Conservation (phyloP, 2,888 invertebrate genomes). For the Rhogogaster chlorosoma region DNA sequence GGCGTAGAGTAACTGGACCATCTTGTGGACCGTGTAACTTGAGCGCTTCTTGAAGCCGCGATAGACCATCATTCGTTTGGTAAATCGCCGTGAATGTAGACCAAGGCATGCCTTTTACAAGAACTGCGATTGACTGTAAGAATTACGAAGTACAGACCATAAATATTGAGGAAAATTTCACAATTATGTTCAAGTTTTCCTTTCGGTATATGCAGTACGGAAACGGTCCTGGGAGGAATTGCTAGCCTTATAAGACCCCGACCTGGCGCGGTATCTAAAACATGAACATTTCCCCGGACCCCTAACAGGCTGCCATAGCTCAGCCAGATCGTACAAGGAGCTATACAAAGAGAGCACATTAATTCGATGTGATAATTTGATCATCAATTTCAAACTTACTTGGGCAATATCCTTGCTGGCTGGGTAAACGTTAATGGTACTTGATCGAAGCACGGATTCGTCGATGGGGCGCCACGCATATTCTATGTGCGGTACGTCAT, state of each 20-base stretch:
- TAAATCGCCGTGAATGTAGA: conserved; percentile 88
- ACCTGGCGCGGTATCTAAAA: too few species aligned
- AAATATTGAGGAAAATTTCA: too few species aligned
- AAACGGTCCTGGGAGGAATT: too few species aligned
- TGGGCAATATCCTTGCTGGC: conserved; percentile 65
- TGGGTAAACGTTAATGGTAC: conserved; percentile 87
- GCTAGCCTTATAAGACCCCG: too few species aligned
- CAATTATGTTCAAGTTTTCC: too few species aligned
- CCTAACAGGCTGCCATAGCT: too few species aligned
- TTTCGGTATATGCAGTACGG: too few species aligned
- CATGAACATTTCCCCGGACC: too few species aligned
- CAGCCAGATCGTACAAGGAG: too few species aligned
- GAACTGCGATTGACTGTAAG: conserved; percentile 81
- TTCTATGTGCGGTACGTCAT: conserved; percentile 93
- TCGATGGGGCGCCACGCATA: conserved; percentile 85
- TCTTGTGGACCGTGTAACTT: conserved; percentile 75
- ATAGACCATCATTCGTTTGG: conserved; percentile 86
- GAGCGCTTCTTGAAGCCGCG: conserved; percentile 83
- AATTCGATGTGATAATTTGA: background rate
- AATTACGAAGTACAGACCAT: background rate
- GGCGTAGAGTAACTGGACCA: conserved; percentile 75
- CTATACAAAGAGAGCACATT: background rate
- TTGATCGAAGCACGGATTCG: conserved; percentile 75
- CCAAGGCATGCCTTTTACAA: conserved; percentile 88
- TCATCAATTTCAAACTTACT: conserved; percentile 56